Evolutionary conservation across 2,888 invertebrate genomes (phyloP).

Genomic region (Bhutanitis thaidina): DNA sequence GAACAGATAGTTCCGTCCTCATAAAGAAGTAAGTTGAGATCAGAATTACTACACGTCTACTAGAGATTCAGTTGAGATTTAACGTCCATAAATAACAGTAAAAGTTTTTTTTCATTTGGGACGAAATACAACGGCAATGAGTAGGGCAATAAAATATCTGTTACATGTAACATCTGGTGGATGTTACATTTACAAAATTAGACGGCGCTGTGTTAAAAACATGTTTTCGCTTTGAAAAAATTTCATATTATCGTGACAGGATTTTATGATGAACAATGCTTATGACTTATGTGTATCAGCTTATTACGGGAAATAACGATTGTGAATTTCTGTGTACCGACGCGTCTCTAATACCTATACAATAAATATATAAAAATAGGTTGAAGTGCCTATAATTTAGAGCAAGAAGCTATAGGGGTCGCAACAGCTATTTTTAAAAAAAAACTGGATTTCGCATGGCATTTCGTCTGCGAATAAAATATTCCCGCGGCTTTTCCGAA

Average conservation of each 20-base stretch:
- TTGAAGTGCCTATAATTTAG: no score
- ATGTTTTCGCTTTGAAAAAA: constrained; percentile 8
- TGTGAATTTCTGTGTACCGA: no score
- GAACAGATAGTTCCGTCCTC: no score
- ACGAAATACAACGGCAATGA: constrained; percentile 35
- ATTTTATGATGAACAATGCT: constrained; percentile 5
- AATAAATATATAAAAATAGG: no score
- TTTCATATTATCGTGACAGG: neutral
- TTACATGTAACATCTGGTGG: constrained; percentile 29
- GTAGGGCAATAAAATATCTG: constrained; percentile 36
- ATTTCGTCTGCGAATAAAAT: no score
- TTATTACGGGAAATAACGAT: no score
- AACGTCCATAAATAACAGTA: constrained; percentile 43
- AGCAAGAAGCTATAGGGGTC: no score
- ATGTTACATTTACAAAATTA: constrained; percentile 25
- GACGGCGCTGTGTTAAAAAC: constrained; percentile 23
- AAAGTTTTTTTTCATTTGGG: constrained; percentile 41
- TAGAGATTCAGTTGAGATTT: constrained; percentile 30
- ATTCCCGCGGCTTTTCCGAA: no score
- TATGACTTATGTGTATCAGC: no score
- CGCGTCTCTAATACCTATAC: no score
- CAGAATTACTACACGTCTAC: constrained; percentile 33
- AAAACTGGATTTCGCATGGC: no score
- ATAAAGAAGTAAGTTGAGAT: neutral
- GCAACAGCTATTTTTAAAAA: no score